Evolutionary conservation across 2,888 invertebrate genomes (phyloP), one percentile per base, ranked within the genome.

Genomic region (Heliothis peltigera): DNA sequence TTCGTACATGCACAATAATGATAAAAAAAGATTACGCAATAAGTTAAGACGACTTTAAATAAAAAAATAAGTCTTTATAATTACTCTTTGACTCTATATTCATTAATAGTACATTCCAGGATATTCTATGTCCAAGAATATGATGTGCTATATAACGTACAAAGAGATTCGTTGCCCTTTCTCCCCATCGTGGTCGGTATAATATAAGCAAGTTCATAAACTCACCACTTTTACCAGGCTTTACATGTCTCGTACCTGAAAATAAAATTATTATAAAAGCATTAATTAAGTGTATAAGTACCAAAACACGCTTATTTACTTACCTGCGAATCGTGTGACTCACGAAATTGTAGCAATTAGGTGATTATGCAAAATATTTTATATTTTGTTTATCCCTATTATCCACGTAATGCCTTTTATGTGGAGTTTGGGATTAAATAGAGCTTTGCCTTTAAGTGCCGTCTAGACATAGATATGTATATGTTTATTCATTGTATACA

Each of bases 171-270:
- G 32, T 12, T 1, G 39, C 8, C 39, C 15, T 39, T 39, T 39
- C 39, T 39, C 39, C n/a, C n/a, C n/a, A 39, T 10, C 8, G n/a
- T 39, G n/a, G 4, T 39, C 10, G n/a, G 39, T 39, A 39, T 39
- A 52, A 47, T 44, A 39, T 1, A 48, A 57, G 21, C n/a, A 39
- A 18, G 5, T 39, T 21, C 15, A 47, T 22, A 44, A 75, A 75
- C 80, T 80, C 63, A 80, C 80, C 80, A 64, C 62, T 68, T 66
- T 52, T 28, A 80, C 25, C 58, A 75, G 53, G 49, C 35, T 80
- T 79, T 80, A 79, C 80, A 80, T 80, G 57, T 62, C 70, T 72
- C 77, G 79, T 80, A 80, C 80, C 80, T 80, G 79, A 58, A 74
- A 80, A 52, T 7, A 53, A 62, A 60, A 72, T 47, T 6, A 60